Evolutionary conservation across 2,888 invertebrate genomes (phyloP).

Genomic region (Adelphocoris suturalis): DNA sequence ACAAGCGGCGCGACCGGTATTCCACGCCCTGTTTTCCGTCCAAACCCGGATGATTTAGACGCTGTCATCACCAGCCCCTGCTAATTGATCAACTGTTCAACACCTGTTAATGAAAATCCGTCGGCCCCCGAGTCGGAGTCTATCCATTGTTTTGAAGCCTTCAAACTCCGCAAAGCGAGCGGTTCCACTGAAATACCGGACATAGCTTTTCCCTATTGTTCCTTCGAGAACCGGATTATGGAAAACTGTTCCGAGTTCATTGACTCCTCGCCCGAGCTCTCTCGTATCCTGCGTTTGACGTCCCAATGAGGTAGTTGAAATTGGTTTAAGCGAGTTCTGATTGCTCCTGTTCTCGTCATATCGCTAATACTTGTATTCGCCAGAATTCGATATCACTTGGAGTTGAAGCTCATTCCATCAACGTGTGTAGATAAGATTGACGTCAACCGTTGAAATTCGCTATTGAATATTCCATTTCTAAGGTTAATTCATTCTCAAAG

Average conservation of each 20-base stretch:
- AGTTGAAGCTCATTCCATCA: background rate
- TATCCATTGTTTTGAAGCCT: background rate
- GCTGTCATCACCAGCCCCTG: slow-evolving; percentile 46
- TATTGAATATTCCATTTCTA: background rate
- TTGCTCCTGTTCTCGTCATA: background rate
- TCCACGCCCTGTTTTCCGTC: background rate
- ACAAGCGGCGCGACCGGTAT: background rate
- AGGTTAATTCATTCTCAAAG: background rate
- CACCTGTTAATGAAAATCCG: slow-evolving; percentile 60
- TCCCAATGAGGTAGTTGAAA: background rate
- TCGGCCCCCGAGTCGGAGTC: background rate
- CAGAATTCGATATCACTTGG: background rate
- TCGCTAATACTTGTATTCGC: background rate
- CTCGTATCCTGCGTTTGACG: background rate
- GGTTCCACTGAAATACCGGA: slow-evolving; percentile 11
- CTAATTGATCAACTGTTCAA: slow-evolving; percentile 56
- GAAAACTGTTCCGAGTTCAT: slow-evolving; percentile 31
- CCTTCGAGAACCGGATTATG: background rate
- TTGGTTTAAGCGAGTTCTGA: slow-evolving; percentile 7
- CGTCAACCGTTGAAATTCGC: background rate
- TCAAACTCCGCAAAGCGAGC: background rate
- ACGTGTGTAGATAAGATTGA: background rate
- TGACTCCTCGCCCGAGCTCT: background rate
- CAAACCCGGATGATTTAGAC: slow-evolving; percentile 45
- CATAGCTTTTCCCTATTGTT: background rate